Evolutionary conservation across 2,113 vertebrate genomes (phyloP).

Genomic region (Platycercus adscitus): DNA sequence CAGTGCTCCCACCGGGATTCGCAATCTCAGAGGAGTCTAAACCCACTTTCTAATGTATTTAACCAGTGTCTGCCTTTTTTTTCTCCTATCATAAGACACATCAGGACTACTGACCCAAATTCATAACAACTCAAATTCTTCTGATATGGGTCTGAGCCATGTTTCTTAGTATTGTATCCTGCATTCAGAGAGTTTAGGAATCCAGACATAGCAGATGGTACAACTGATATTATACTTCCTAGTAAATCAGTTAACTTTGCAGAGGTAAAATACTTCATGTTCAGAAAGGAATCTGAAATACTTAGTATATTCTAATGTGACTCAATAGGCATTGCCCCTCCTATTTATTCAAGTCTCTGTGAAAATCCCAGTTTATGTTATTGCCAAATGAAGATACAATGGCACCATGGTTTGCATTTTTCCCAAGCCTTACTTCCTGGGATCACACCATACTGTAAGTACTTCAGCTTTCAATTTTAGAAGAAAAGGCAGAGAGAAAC

Average conservation of each 20-base stretch:
- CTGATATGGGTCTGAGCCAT: not conserved
- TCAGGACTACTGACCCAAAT: not conserved
- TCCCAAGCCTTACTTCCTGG: not conserved
- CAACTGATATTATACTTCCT: not conserved
- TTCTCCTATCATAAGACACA: not conserved
- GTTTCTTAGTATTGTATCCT: not conserved
- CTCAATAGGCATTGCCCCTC: rapidly evolving
- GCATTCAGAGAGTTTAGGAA: not conserved
- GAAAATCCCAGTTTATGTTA: not conserved
- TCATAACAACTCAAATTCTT: not conserved
- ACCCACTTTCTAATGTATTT: not conserved
- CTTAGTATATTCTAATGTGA: not conserved
- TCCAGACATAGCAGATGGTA: not conserved
- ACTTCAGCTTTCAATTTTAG: not conserved
- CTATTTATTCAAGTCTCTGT: not conserved
- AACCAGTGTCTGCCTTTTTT: not conserved
- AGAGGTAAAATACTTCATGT: not conserved
- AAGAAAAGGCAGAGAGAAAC: not conserved
- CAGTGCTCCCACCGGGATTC: not conserved
- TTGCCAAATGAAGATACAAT: not conserved
- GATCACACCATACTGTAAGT: not conserved
- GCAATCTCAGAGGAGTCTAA: not conserved
- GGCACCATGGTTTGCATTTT: not conserved
- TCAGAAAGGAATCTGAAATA: not conserved
- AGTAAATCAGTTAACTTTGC: not conserved